Conservation (phyloP, 2,888 invertebrate genomes). For the Portevinia maculata region DNA sequence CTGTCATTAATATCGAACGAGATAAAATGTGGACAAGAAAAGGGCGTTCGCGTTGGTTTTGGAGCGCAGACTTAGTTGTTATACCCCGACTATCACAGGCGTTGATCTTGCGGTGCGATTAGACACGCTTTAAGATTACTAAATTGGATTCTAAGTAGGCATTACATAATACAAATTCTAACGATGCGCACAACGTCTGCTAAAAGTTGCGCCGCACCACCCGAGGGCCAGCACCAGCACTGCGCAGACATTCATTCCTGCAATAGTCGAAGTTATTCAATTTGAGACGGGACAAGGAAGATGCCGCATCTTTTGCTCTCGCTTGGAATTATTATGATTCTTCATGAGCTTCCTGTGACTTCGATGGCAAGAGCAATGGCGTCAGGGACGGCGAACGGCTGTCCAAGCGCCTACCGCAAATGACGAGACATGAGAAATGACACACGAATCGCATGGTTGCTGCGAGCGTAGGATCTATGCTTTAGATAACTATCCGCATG, state of each 20-base stretch:
- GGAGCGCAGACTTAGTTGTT: constrained; percentile 32
- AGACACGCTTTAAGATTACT: constrained; percentile 69
- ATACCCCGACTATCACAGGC: constrained; percentile 50
- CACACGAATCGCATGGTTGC: constrained; percentile 66
- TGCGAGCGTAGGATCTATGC: constrained; percentile 61
- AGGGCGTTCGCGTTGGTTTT: constrained; percentile 69
- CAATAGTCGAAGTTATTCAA: constrained; percentile 69
- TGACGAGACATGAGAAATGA: constrained; percentile 72
- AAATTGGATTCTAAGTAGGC: constrained; percentile 70
- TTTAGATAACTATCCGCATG: constrained; percentile 67
- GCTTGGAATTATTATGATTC: constrained; percentile 44
- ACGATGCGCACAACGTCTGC: constrained; percentile 53
- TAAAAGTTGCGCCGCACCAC: constrained; percentile 3
- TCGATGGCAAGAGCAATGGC: background rate
- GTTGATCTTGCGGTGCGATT: constrained; percentile 63
- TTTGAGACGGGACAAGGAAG: constrained; percentile 52
- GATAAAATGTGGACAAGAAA: constrained; percentile 68
- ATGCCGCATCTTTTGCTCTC: constrained; percentile 34
- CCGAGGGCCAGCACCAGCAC: too few species aligned
- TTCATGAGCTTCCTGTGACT: constrained; percentile 56
- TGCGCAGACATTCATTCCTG: constrained; percentile 33
- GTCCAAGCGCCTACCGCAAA: constrained; percentile 40
- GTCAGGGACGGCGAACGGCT: background rate
- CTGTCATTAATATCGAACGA: constrained; percentile 65
- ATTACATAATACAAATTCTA: constrained; percentile 67